These are phyloP conservation scores for Uria lomvia DNA, from an alignment of 2,113 vertebrate species.

Conservation along the genomic window DNA sequence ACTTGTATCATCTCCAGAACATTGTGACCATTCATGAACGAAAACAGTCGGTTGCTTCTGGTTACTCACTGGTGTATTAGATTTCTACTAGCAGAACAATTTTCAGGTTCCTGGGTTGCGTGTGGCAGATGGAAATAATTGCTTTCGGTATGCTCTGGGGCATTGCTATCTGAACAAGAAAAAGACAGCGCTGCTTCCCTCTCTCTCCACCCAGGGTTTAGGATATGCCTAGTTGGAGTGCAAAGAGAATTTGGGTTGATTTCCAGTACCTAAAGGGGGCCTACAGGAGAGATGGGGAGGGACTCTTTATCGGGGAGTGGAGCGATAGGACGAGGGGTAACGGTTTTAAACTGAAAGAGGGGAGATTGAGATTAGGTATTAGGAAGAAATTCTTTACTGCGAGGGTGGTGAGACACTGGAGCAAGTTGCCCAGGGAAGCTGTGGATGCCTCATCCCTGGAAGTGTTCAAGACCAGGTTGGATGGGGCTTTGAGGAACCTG, in stretches of 20 bases:
- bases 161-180: not conserved
- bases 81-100: conserved; percentile 53
- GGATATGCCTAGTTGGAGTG: not conserved
- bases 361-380: too few species aligned
- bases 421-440: too few species aligned
- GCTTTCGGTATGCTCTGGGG: not conserved
- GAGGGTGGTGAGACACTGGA: too few species aligned
- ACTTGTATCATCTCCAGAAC: conserved; percentile 49
- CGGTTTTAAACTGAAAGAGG: too few species aligned
- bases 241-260: not conserved
- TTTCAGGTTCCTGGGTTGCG: conserved; percentile 38
- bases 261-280: not conserved
- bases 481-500: too few species aligned
- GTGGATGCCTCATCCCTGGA: too few species aligned
- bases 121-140: conserved; percentile 24
- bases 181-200: not conserved
- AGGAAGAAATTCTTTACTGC: too few species aligned
- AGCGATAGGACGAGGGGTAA: too few species aligned
- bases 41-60: conserved; percentile 62
- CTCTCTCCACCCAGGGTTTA: not conserved
- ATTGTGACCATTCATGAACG: conserved; percentile 54
- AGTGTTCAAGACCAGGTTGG: too few species aligned
- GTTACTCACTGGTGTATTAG: conserved; percentile 46
- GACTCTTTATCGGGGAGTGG: too few species aligned
- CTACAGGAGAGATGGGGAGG: too few species aligned